Conservation (phyloP, 2,113 vertebrate genomes). For the Scatophagus argus region DNA sequence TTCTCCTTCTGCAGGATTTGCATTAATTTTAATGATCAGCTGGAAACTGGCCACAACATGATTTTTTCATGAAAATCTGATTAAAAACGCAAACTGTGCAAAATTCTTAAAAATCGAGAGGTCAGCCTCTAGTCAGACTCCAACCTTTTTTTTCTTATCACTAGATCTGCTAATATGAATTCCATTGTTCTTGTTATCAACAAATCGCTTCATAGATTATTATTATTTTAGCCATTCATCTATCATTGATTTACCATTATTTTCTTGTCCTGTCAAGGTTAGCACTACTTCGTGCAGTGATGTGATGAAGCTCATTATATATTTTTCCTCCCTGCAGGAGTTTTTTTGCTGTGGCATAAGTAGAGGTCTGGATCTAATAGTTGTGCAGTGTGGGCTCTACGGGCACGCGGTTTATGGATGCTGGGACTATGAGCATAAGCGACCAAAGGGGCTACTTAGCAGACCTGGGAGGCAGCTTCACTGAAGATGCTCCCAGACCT, state of each 20-base stretch:
- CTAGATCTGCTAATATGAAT: neutral
- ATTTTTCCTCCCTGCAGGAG: constrained; percentile 85
- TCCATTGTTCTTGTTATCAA: neutral
- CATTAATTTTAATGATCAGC: constrained; percentile 29
- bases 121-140: no score
- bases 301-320: constrained; percentile 62
- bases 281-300: constrained; percentile 13
- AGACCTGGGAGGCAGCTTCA: constrained; percentile 95
- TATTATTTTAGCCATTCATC: neutral
- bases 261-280: neutral
- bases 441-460: constrained; percentile 89
- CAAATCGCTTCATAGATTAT: neutral
- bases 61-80: constrained; percentile 25
- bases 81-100: constrained; percentile 29
- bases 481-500: constrained; percentile 96
- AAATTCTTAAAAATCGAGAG: constrained; percentile 12
- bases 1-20: constrained; percentile 25
- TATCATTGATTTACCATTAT: no score
- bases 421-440: constrained; percentile 92
- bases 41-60: constrained; percentile 5
- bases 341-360: constrained; percentile 74
- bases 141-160: neutral
- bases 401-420: constrained; percentile 77
- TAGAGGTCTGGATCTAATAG: constrained; percentile 84
- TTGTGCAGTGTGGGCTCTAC: constrained; percentile 78